phyloP scores from a whole-genome alignment of 2,797 vertebrate species.

The Fratercula arctica region DNA sequence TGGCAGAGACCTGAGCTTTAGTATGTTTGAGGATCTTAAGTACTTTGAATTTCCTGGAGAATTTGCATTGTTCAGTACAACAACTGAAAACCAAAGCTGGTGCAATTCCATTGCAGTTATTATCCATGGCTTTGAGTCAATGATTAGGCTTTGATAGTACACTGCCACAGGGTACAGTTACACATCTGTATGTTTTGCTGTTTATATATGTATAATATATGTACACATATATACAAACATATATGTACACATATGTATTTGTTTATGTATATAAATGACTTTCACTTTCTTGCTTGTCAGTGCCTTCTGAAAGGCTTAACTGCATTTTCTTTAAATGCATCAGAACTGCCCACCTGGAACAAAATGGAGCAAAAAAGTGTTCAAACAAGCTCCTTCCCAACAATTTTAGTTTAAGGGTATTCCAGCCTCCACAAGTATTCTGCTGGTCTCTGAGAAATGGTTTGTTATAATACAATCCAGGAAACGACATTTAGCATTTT shows the following conservation, averaged over 20 bases:
- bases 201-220: neutral
- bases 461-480: neutral
- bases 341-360: neutral
- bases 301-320: neutral
- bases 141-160: neutral
- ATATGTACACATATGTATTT: fast-evolving
- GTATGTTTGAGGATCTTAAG: neutral
- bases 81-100: neutral
- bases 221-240: neutral
- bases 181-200: neutral
- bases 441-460: neutral
- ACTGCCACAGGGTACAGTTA: neutral
- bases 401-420: neutral
- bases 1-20: neutral
- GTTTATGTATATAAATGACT: neutral
- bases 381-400: neutral
- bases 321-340: neutral
- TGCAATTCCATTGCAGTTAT: neutral
- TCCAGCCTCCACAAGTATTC: neutral
- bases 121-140: neutral
- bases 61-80: neutral
- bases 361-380: neutral
- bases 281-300: neutral
- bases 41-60: neutral
- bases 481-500: neutral